Base-by-base conservation (phyloP, 2,113 vertebrate genomes). In the Melozone crissalis region DNA sequence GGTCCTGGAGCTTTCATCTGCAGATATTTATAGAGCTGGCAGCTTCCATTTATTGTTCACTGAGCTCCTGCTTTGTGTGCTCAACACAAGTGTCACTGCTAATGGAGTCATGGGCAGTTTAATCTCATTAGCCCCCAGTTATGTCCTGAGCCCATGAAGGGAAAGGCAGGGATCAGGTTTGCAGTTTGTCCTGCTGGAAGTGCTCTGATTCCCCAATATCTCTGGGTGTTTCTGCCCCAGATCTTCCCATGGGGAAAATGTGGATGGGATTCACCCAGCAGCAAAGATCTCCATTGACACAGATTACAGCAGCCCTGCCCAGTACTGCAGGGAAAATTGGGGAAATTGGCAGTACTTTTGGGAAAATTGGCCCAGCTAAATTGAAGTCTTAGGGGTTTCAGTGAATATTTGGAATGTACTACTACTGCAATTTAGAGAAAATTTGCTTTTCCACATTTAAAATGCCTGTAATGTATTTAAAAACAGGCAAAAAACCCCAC, bases 401-500 rank as follows among this genome's bases (percentile, higher is more conserved):
- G 3, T 55, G 65, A 59, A 61, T 57, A 23, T 8, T 33, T 59
- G 49, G 11, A n/a, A 16, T 46, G 11, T 24, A 15, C 55, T 52
- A 12, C 19, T 39, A 9, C 26, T 54, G 31, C 30, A 49, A 1
- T 77, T 33, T 35, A 46, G 22, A 52, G 24, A 63, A 78, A 77
- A 51, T 2, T 3, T 4, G 9, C 8, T 63, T 83, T 14, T 71
- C 39, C 55, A 15, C 9, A 15, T 41, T 41, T 77, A 13, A 84
- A 57, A 44, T n/a, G 5, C 5, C 24, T 74, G 6, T 27, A 63
- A 54, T 41, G 2, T 26, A n/a, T 61, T 39, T 30, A 5, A 43
- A 54, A 93, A 2, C 13, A 75, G 75, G 30, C 4, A 19, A 62
- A 78, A 43, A 5, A 0, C 0, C 3, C 2, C 3, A 5, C 6